Conservation (phyloP, 2,888 invertebrate genomes). For the Disparrhopalites patrizii region DNA sequence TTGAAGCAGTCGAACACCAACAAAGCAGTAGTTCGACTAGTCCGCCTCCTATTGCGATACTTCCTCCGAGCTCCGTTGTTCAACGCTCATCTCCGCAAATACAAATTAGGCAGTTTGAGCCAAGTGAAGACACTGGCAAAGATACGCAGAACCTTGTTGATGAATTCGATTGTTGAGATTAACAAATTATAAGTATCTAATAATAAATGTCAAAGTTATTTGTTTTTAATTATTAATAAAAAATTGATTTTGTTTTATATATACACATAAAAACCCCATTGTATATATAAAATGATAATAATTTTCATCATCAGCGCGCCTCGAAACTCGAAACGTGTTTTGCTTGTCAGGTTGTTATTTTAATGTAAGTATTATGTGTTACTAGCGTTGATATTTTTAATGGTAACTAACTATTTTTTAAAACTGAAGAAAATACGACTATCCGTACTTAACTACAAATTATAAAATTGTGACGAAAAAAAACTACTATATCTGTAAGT, state of each 20-base stretch:
- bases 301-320: neutral
- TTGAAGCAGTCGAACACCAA: conserved; percentile 64
- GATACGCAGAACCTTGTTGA: conserved; percentile 86
- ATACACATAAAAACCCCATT: neutral
- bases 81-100: conserved; percentile 71
- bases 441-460: no score
- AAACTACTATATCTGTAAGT: neutral
- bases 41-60: conserved; percentile 59
- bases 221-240: conserved; percentile 1
- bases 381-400: conserved; percentile 9
- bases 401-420: neutral
- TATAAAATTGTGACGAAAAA: neutral
- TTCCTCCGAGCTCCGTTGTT: conserved; percentile 76
- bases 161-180: conserved; percentile 60
- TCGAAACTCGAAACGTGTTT: conserved; percentile 7
- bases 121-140: conserved; percentile 79
- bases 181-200: conserved; percentile 16
- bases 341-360: conserved; percentile 18
- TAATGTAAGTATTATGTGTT: conserved; percentile 11
- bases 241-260: conserved; percentile 2
- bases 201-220: conserved; percentile 9
- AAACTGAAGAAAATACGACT: conserved; percentile 7
- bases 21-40: conserved; percentile 37
- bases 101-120: conserved; percentile 73
- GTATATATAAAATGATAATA: neutral